Evolutionary conservation across 2,113 vertebrate genomes (phyloP).

Genomic region (Pandion haliaetus): DNA sequence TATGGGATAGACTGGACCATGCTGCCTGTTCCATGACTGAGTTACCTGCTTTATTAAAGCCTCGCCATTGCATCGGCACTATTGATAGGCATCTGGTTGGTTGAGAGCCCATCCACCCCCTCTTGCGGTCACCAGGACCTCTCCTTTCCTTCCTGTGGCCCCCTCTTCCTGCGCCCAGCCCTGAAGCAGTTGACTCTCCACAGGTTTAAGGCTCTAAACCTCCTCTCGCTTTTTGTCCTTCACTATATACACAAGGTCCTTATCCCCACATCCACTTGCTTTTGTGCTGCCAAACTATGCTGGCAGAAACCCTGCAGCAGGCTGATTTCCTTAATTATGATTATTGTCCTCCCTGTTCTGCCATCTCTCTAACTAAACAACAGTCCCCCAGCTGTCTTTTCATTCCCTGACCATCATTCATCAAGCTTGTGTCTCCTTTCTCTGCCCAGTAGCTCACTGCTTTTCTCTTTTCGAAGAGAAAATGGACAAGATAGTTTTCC

Average conservation of each 20-base stretch:
- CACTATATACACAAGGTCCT: background rate
- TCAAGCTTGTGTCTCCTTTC: background rate
- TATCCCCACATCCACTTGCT: background rate
- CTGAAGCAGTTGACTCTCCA: background rate
- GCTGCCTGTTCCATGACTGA: background rate
- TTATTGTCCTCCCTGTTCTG: background rate
- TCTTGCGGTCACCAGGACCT: fast-evolving
- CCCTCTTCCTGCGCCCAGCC: fast-evolving
- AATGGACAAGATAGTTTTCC: background rate
- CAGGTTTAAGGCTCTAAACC: background rate
- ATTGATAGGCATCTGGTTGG: background rate
- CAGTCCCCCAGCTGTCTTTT: background rate
- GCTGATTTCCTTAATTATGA: background rate
- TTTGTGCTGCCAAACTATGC: background rate
- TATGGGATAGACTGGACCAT: background rate
- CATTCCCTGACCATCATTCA: background rate
- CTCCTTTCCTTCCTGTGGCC: background rate
- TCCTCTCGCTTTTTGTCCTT: background rate
- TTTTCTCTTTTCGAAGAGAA: background rate
- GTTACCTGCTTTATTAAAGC: background rate
- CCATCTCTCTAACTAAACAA: background rate
- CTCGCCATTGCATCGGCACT: fast-evolving
- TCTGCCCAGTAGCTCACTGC: background rate
- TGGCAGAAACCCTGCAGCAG: background rate
- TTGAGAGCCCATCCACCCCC: background rate